Percentiles rank a stretch among this genome's conserved stretches.
Evolutionary conservation across 2,888 invertebrate species (phyloP).

Genomic region (Liposcelis brunnea): DNA sequence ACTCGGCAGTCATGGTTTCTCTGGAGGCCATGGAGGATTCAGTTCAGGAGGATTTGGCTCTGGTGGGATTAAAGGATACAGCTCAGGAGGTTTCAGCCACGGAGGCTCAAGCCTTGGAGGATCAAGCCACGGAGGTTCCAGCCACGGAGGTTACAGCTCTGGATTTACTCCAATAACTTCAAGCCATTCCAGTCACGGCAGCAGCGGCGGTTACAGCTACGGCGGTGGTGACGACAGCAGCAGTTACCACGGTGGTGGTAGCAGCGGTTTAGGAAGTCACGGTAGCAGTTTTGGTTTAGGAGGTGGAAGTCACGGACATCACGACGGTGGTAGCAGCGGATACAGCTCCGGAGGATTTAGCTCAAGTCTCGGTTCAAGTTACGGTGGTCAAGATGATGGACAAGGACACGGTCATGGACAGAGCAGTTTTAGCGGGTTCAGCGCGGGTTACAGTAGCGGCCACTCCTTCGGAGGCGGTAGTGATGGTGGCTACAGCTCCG

Average conservation of each 20-base stretch:
- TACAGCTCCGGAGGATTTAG: neutral
- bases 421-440: too few relatives aligned
- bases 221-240: neutral
- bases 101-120: neutral
- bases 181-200: neutral
- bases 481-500: too few relatives aligned
- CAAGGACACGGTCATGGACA: too few relatives aligned
- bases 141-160: slow-evolving; percentile 4
- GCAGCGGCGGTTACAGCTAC: neutral
- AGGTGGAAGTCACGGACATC: neutral
- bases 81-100: slow-evolving; percentile 11
- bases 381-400: too few relatives aligned
- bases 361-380: neutral
- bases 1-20: slow-evolving; percentile 6
- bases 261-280: neutral
- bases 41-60: slow-evolving; percentile 14
- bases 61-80: slow-evolving; percentile 8
- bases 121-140: slow-evolving; percentile 10
- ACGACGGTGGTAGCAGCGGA: neutral
- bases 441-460: too few relatives aligned
- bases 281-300: neutral
- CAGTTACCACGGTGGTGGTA: neutral
- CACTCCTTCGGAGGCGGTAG: too few relatives aligned
- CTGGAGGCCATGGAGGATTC: neutral
- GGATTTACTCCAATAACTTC: neutral